These are phyloP conservation scores for Menidia beryllina DNA, from an alignment of 2,113 vertebrate species.

Conservation along the genomic window DNA sequence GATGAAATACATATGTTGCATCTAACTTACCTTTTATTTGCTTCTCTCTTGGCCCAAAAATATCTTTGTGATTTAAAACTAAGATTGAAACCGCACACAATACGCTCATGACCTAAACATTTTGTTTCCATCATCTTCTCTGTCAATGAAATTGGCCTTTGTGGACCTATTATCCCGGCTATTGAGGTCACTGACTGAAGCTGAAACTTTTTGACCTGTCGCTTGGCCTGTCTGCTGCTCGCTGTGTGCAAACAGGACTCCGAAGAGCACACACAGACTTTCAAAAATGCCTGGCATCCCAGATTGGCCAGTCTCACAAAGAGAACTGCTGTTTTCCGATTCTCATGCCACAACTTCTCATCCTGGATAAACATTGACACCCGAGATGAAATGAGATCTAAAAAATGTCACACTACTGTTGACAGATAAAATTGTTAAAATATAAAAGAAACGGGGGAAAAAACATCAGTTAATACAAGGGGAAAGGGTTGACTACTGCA, in stretches of 20 bases:
- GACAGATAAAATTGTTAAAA: background rate
- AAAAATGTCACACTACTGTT: conserved; percentile 25
- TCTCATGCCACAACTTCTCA: conserved; percentile 38
- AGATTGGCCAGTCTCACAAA: conserved; percentile 54
- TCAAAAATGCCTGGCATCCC: conserved; percentile 72
- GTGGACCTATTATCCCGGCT: conserved; percentile 2
- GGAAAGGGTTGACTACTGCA: background rate
- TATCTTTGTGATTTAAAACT: background rate
- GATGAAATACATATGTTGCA: background rate
- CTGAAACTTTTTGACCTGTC: conserved; percentile 23
- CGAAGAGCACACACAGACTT: conserved; percentile 67
- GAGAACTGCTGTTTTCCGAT: conserved; percentile 59
- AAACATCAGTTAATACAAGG: background rate
- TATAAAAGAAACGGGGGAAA: background rate
- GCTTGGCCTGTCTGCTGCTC: conserved; percentile 29
- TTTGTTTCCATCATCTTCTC: background rate
- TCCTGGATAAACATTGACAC: conserved; percentile 46
- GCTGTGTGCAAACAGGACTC: conserved; percentile 52
- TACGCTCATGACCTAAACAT: no score
- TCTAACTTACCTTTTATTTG: background rate
- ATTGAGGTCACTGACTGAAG: conserved; percentile 23
- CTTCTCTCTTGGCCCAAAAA: background rate
- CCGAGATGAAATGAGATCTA: conserved; percentile 18
- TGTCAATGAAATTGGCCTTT: conserved; percentile 17
- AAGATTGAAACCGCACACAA: background rate